Percentiles rank a stretch among this genome's conserved stretches.
Conservation (phyloP, 2,888 invertebrate genomes). For the Clusia tigrina region DNA sequence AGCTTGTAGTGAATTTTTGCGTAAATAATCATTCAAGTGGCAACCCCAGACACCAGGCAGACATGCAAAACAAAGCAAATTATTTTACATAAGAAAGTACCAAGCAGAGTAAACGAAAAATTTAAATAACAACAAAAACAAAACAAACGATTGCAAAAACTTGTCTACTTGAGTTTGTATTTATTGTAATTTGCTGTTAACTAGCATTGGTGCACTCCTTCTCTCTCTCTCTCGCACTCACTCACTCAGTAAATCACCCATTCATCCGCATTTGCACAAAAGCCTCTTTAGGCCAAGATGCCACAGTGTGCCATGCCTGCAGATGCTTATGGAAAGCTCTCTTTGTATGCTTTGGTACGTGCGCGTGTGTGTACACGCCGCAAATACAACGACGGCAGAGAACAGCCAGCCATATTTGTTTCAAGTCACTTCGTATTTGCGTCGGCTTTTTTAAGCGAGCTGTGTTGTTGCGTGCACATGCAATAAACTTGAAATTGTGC, state of each 20-base stretch:
- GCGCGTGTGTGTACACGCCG: too few species aligned
- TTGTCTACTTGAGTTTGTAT: neutral
- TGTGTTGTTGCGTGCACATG: slow-evolving; percentile 6
- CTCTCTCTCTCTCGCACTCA: neutral
- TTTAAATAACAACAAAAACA: slow-evolving; percentile 16
- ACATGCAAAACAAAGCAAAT: slow-evolving; percentile 17
- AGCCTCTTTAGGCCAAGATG: slow-evolving; percentile 18
- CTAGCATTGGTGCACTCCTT: slow-evolving; percentile 20
- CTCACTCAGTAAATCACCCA: too few species aligned
- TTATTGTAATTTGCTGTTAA: neutral
- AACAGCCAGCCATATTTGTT: slow-evolving; percentile 14
- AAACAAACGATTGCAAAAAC: neutral
- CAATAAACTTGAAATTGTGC: slow-evolving; percentile 2
- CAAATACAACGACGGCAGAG: too few species aligned
- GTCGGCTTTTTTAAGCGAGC: neutral
- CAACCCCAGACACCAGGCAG: slow-evolving; percentile 32
- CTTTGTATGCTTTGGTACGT: neutral
- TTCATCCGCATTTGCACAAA: slow-evolving; percentile 35
- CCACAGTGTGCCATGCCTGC: slow-evolving; percentile 8
- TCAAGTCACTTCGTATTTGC: neutral
- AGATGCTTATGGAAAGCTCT: neutral
- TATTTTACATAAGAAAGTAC: neutral
- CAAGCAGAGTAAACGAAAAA: slow-evolving; percentile 5
- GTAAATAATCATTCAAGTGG: slow-evolving; percentile 27
- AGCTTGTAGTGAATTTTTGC: slow-evolving; percentile 25